Evolutionary conservation across 2,888 invertebrate species (phyloP), one percentile per base, ranked within the genome.

Genomic region (Hyppa rectilinea): DNA sequence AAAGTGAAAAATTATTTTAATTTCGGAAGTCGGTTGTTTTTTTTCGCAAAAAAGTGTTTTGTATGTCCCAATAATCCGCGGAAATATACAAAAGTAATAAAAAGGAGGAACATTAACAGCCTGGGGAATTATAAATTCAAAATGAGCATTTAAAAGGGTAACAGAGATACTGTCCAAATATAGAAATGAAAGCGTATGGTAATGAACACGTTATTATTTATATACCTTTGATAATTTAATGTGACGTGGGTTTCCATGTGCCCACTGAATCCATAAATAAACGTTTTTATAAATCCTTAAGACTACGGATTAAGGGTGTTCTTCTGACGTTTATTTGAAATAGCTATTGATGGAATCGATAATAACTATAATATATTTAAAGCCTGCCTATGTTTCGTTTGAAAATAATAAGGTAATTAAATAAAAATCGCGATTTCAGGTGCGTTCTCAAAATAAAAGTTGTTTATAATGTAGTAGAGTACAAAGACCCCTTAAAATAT

Each of bases 131-230:
- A 53, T 74, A 63, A 55, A 78, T 74, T 45, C 4, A 23, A 71
- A 82, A 60, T 36, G 43, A 47, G 36, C 67, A 74, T 66, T 74
- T 55, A 68, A 62, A 82, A 68, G 12, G 58, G 34, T 55, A 52
- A 26, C 29, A 4, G 23, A 36, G 45, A 17, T 34, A 45, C 7
- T 23, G 1, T 31, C n/a, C 38, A 29, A 59, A 70, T 29, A 47
- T 38, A 59, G 23, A 49, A 53, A 10, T 20, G 2, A 1, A 36
- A 43, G 6, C 47, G 20, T 26, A 20, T 7, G 36, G 31, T 20
- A 49, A 60, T 60, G 26, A 61, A 50, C 71, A 43, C 17, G 31
- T 49, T 47, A 55, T 31, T 31, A 55, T 31, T 34, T 40, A 40
- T 4, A 23, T 50, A 45, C 45, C 45, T 78, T 78, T 77, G 50